phyloP scores from a whole-genome alignment of 2,113 vertebrate genomes.

The Vanacampus margaritifer region DNA sequence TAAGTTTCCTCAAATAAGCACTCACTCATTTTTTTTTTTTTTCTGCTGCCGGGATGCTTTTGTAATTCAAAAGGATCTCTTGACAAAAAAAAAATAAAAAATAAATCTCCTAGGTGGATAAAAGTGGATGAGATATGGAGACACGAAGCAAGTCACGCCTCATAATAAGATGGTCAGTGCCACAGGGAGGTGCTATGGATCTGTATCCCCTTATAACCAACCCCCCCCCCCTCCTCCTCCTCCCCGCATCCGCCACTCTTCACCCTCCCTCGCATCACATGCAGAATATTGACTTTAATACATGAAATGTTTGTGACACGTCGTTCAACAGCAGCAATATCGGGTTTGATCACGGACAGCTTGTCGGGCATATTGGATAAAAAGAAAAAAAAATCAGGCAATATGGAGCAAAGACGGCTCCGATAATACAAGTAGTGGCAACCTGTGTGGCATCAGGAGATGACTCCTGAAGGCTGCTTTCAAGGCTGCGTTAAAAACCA shows the following conservation, averaged over 20 bases:
- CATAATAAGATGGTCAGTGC: slow-evolving; percentile 63
- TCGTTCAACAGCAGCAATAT: slow-evolving; percentile 15
- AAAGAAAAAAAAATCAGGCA: slow-evolving; percentile 6
- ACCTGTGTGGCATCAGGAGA: not conserved
- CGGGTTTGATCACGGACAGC: slow-evolving; percentile 6
- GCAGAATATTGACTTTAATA: slow-evolving; percentile 33
- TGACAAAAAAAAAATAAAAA: slow-evolving; percentile 52
- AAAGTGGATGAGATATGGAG: slow-evolving; percentile 53
- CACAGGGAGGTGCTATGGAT: slow-evolving; percentile 74
- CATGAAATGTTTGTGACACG: slow-evolving; percentile 30
- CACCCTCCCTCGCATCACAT: slow-evolving; percentile 22
- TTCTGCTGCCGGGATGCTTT: slow-evolving; percentile 27
- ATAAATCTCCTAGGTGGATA: slow-evolving; percentile 52
- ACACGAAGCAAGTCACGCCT: slow-evolving; percentile 45
- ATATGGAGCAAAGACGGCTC: not conserved
- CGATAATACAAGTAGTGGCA: not conserved
- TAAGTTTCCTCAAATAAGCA: slow-evolving; percentile 54
- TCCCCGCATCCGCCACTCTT: too few relatives aligned
- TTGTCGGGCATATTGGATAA: slow-evolving; percentile 7
- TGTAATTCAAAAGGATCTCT: slow-evolving; percentile 53
- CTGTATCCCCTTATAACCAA: slow-evolving; percentile 39
- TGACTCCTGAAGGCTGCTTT: not conserved
- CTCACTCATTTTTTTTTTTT: slow-evolving; percentile 49
- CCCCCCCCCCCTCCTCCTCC: not conserved
- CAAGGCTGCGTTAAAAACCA: not conserved